A percentile compares a stretch with the other conserved stretches of the same genome.
Conservation (phyloP, 2,797 vertebrate species). For the Enteromius afrohamiltoni region DNA sequence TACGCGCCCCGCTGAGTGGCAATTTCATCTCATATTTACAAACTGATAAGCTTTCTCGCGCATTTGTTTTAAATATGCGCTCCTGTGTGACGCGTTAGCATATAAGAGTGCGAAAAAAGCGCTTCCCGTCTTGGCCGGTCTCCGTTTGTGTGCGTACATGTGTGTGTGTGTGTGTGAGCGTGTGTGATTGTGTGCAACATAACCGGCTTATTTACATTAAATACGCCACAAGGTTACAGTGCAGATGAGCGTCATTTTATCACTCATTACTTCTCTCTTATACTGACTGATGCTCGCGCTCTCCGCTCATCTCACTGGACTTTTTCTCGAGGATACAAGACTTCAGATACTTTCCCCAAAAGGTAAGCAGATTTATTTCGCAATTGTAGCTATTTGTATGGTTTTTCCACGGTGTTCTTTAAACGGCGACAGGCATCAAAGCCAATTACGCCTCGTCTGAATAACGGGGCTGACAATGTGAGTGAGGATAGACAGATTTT, state of each 20-base stretch:
- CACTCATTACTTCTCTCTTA: conserved; percentile 97
- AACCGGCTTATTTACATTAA: conserved; percentile 99
- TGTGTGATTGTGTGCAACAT: conserved; percentile 91
- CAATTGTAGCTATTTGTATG: conserved; percentile 50
- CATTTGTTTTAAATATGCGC: conserved; percentile 85
- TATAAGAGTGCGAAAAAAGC: conserved; percentile 86
- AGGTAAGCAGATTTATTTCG: conserved; percentile 86
- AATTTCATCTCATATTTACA: conserved; percentile 94
- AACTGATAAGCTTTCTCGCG: conserved; percentile 86
- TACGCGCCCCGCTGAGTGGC: conserved; percentile 86
- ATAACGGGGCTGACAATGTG: conserved; percentile 80
- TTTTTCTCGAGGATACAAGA: conserved; percentile 82
- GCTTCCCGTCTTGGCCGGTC: conserved; percentile 85
- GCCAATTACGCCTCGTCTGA: conserved; percentile 78
- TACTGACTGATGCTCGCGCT: conserved; percentile 87
- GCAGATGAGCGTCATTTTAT: conserved; percentile 98
- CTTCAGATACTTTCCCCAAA: conserved; percentile 85
- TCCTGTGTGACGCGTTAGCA: conserved; percentile 85
- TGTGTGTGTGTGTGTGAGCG: conserved; percentile 76
- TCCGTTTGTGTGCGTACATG: conserved; percentile 69
- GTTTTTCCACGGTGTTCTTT: conserved; percentile 54
- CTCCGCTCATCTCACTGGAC: conserved; percentile 87
- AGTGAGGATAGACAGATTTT: conserved; percentile 78
- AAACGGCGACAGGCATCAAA: conserved; percentile 77
- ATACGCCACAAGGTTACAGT: conserved; percentile 99